Base-by-base conservation (phyloP, 64 coral and sea anemone genomes). In the Montipora capricornis region DNA sequence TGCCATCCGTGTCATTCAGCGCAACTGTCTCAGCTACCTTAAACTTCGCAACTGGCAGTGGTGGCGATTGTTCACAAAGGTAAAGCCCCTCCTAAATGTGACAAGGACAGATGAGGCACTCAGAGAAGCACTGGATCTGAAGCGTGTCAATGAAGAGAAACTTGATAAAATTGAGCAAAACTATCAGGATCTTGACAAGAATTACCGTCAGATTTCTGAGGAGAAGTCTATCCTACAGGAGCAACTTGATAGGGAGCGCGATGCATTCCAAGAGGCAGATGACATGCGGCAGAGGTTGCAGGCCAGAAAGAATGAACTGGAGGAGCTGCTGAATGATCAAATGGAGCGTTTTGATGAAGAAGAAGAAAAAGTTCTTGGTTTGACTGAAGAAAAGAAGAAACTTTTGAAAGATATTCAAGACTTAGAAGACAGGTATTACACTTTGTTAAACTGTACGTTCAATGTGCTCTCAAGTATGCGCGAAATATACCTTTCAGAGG, bases 11-110 rank as follows among this genome's bases (percentile, higher is more conserved):
- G 95, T 99, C 1, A 94, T 99, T 76, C 98, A 99, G 67, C 47
- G 94, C n/a, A 99, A 99, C 92, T 99, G 98, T 77, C 79, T 96
- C 13, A 99, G 95, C 71, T 99, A 99, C 74, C 89, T 99, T 29
- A 99, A 99, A 82, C 94, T 99, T 46, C 92, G 98, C 24, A 99
- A 99, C 48, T 99, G 98, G 98, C 95, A 96, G n/a, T 99, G 98
- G 98, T 99, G 98, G 98, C 70, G 98, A 8, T 77, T 99, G 49
- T 99, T 95, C 81, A 99, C 98, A 12, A 99, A 99, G 82, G 98
- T 99, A 4, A 99, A 99, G 73, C 98, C 98, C 9, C 84, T 99
- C 2, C 80, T 99, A 1, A 96, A 99, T 78, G 98, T 99, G 7
- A 99, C 98, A 20, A 92, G 98, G 20, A 95, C 96, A 74, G 98